These are phyloP conservation scores for Himalopsyche anomala DNA, from an alignment of 2,888 invertebrate genomes.

Conservation along the genomic window DNA sequence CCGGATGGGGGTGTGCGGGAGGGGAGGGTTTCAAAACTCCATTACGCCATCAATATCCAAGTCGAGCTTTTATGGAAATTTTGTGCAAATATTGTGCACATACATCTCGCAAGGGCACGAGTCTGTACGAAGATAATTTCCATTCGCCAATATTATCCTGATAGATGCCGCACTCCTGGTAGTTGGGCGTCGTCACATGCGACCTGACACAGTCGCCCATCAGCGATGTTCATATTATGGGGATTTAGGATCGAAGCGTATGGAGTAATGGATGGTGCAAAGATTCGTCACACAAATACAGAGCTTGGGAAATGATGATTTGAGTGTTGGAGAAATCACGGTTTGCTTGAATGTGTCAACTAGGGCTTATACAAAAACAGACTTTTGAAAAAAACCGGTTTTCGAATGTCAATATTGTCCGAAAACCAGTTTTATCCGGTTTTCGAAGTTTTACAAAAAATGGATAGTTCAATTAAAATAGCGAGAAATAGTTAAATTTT, in stretches of 20 bases:
- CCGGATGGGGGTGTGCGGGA: not conserved
- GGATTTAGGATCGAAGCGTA: constrained; percentile 3
- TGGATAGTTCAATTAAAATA: no score
- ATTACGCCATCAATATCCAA: constrained; percentile 60
- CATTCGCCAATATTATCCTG: constrained; percentile 60
- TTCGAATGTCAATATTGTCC: no score
- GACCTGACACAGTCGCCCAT: constrained; percentile 48
- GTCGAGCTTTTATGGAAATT: constrained; percentile 62
- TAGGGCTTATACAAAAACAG: no score
- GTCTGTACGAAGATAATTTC: constrained; percentile 48
- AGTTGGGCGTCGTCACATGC: constrained; percentile 4
- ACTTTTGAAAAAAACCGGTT: no score
- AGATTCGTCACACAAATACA: no score
- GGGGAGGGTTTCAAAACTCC: constrained; percentile 49
- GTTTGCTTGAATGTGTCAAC: no score
- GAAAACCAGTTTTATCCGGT: no score
- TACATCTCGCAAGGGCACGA: constrained; percentile 46
- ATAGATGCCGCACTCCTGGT: constrained; percentile 35
- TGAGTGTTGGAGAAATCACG: no score
- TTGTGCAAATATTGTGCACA: constrained; percentile 55
- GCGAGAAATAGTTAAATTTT: no score
- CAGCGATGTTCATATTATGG: constrained; percentile 46
- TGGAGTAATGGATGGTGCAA: not conserved
- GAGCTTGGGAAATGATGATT: no score
- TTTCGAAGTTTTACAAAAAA: no score